Evolutionary conservation across 2,113 vertebrate genomes (phyloP).

Genomic region (Polypterus bichir): DNA sequence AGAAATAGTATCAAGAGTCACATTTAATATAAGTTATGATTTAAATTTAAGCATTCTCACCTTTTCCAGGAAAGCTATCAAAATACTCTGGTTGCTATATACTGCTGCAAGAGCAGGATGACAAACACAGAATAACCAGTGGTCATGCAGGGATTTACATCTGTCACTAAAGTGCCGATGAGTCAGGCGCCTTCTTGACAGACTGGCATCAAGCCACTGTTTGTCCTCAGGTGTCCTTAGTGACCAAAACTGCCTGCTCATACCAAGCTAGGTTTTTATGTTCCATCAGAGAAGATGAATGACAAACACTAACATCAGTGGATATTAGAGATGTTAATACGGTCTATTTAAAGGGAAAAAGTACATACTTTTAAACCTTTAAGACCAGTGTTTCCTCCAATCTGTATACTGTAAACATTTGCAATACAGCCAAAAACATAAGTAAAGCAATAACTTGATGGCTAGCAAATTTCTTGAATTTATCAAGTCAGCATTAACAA

Average conservation of each 20-base stretch:
- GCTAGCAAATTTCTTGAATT: too few species aligned
- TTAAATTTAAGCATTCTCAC: conserved; percentile 23
- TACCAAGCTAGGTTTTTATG: not conserved
- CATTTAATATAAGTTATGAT: conserved; percentile 32
- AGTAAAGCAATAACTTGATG: too few species aligned
- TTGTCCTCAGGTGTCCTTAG: conserved; percentile 35
- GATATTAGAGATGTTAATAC: conserved; percentile 16
- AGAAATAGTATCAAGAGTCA: too few species aligned
- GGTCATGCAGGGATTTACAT: conserved; percentile 21
- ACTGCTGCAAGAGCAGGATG: conserved; percentile 1
- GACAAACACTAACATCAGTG: conserved; percentile 8
- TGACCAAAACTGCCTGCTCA: conserved; percentile 22
- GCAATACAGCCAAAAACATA: not conserved
- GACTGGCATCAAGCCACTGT: conserved; percentile 28
- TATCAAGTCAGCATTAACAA: too few species aligned
- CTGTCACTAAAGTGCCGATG: conserved; percentile 17
- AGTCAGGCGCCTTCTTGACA: conserved; percentile 28
- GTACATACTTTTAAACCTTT: conserved; percentile 29
- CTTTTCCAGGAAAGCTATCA: conserved; percentile 26
- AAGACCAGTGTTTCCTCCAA: conserved; percentile 26
- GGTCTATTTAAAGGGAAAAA: conserved; percentile 28
- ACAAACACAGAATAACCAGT: not conserved
- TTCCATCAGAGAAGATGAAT: not conserved
- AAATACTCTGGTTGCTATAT: conserved; percentile 23
- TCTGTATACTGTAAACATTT: conserved; percentile 32